Conservation (phyloP, 1,140 invertebrate species). For the Heliconius eleuchia region DNA sequence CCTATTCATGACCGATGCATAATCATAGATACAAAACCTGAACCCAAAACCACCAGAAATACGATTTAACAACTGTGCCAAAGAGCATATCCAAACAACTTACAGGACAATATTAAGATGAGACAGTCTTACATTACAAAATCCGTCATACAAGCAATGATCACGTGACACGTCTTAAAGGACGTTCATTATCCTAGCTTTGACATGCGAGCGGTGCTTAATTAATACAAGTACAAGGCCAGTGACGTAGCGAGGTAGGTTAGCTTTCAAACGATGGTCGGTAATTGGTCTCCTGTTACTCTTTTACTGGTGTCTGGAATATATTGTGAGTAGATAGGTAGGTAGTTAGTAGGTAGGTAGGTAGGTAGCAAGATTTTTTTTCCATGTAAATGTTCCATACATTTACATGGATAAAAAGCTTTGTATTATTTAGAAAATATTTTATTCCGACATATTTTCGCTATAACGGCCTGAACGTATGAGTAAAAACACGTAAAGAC, state of each 20-base stretch:
- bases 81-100: too few relatives aligned
- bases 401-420: background rate
- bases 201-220: conserved; percentile 63
- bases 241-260: conserved; percentile 42
- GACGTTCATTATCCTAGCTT: conserved; percentile 66
- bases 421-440: background rate
- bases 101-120: background rate
- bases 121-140: conserved; percentile 25
- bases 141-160: conserved; percentile 31
- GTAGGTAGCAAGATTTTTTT: background rate
- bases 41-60: background rate
- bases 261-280: conserved; percentile 64
- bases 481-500: too few relatives aligned
- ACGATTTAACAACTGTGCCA: background rate
- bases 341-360: background rate
- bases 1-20: too few relatives aligned
- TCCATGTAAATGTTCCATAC: background rate
- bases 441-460: background rate
- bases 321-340: background rate
- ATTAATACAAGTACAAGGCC: conserved; percentile 55
- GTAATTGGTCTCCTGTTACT: conserved; percentile 55
- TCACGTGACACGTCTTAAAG: conserved; percentile 45
- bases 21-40: background rate
- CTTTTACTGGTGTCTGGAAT: conserved; percentile 24
- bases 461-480: too few relatives aligned